These are phyloP conservation scores for Papilio machaon DNA, from an alignment of 1,140 invertebrate species.

Conservation along the genomic window DNA sequence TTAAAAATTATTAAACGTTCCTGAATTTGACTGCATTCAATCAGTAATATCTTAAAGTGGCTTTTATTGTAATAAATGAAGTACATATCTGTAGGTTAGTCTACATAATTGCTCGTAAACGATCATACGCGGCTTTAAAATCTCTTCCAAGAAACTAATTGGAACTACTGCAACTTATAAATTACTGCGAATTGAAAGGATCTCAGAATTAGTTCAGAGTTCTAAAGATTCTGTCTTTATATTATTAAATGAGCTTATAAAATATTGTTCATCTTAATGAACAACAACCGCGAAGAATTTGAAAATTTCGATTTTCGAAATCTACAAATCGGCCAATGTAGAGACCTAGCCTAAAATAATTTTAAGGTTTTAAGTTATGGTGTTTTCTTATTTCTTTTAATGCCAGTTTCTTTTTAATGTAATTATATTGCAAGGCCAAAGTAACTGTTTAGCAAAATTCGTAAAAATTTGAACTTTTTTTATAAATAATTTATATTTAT, in stretches of 20 bases:
- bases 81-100: not conserved
- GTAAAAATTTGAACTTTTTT: too few species aligned
- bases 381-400: too few species aligned
- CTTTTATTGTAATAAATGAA: not conserved
- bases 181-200: conserved; percentile 25
- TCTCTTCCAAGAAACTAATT: conserved; percentile 27
- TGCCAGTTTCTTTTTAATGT: too few species aligned
- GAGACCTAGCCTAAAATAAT: too few species aligned
- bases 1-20: too few species aligned
- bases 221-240: not conserved
- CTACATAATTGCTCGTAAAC: not conserved
- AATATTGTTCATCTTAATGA: too few species aligned
- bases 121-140: conserved; percentile 26
- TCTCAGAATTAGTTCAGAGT: not conserved
- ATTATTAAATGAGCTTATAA: not conserved
- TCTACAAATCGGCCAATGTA: too few species aligned
- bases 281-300: not conserved
- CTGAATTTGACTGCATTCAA: too few species aligned
- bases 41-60: not conserved
- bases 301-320: not conserved
- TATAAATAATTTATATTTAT: too few species aligned
- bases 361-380: too few species aligned
- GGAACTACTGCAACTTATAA: not conserved
- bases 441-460: too few species aligned
- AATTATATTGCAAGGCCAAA: too few species aligned